Percentiles rank a stretch among this genome's conserved stretches.
Conservation (phyloP, 2,888 invertebrate species). For the Sipha maydis region DNA sequence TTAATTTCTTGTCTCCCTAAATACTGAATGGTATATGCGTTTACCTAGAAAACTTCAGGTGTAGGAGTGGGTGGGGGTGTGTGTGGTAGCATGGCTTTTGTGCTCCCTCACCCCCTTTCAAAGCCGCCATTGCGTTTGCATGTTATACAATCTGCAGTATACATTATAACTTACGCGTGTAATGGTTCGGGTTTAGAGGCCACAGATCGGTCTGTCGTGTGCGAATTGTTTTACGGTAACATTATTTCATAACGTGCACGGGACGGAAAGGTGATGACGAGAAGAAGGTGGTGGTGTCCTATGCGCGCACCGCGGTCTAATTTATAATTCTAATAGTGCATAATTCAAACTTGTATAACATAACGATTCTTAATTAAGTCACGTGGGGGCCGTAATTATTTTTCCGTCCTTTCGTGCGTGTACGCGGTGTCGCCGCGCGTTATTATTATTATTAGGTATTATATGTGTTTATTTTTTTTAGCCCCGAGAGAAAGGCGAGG, state of each 20-base stretch:
- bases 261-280: constrained; percentile 22
- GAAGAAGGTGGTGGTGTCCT: neutral
- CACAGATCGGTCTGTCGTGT: neutral
- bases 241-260: neutral
- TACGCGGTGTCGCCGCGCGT: neutral
- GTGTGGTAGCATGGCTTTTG: too few relatives aligned
- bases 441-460: constrained; percentile 3
- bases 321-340: neutral
- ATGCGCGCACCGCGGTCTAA: neutral
- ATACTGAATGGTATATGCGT: too few relatives aligned
- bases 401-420: neutral
- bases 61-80: too few relatives aligned
- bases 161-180: neutral
- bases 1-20: too few relatives aligned
- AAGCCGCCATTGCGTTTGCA: too few relatives aligned
- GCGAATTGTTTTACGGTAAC: neutral
- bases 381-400: constrained; percentile 47
- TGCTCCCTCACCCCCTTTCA: too few relatives aligned
- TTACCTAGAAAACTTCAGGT: too few relatives aligned
- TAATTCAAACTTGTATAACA: constrained; percentile 5
- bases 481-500: constrained; percentile 39
- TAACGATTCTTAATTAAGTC: constrained; percentile 45
- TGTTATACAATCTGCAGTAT: too few relatives aligned
- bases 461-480: neutral
- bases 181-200: neutral